Evolutionary conservation across 2,113 vertebrate species (phyloP), one percentile per base, ranked within the genome.

Genomic region (Axis porcinus): DNA sequence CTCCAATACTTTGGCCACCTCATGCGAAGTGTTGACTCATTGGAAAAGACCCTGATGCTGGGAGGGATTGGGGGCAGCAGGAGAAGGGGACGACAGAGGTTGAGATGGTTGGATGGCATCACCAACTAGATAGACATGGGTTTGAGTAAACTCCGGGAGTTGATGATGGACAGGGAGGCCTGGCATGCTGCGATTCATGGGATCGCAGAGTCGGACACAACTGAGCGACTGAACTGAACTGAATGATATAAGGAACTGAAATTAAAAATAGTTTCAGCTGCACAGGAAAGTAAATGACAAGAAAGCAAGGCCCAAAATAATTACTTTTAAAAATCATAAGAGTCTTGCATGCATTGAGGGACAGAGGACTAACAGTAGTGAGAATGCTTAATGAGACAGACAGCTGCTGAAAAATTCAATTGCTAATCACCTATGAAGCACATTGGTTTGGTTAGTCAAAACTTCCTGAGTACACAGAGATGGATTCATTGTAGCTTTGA

Each of bases 331-430:
- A 91, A 89, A n/a, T 36, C 11, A 58, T 64, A n/a, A 60, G 6
- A 89, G 83, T 81, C 58, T 57, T 92, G 23, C 10, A 91, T 91
- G 87, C 28, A 92, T 25, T 12, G 27, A 92, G 28, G 45, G 45
- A 91, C 28, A 91, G 43, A 70, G 3, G n/a, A 74, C 55, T 93
- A 91, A 89, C 1, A 90, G 16, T 83, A 93, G 93, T 52, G 83
- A 84, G 45, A 85, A 54, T 47, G 62, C 58, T 88, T 94, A 83
- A 64, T 36, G 55, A 92, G n/a, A 91, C 0, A 93, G 40, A 91
- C 0, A 93, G 45, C 7, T 95, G 78, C 43, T 97, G 28, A 97
- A 92, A 94, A 95, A 89, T 52, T 55, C 92, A 97, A 70, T 7
- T 33, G 14, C n/a, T 89, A 57, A 52, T 21, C 57, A 60, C 40